Conservation (phyloP, 2,113 vertebrate genomes). For the Leptobrachium leishanense region DNA sequence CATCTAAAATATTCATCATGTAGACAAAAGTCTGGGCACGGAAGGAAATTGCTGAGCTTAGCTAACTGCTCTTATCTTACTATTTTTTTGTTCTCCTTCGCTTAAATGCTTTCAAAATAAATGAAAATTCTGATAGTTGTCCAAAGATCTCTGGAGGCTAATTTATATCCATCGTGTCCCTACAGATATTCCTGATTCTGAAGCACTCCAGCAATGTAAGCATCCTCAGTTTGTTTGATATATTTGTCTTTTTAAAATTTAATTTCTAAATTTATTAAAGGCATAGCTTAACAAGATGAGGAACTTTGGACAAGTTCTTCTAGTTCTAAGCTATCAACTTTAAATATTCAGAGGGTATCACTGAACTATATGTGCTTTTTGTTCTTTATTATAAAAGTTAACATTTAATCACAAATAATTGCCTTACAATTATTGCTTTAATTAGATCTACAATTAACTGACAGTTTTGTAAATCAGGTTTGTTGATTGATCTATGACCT, state of each 20-base stretch:
- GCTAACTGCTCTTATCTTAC: slow-evolving; percentile 45
- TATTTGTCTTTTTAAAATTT: not conserved
- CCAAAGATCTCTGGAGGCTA: slow-evolving; percentile 21
- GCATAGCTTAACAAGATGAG: too few species aligned
- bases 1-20: slow-evolving; percentile 68
- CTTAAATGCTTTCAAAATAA: slow-evolving; percentile 24
- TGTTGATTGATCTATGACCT: slow-evolving; percentile 45
- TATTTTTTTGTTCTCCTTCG: slow-evolving; percentile 41
- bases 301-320: too few species aligned
- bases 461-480: too few species aligned
- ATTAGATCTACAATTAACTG: too few species aligned
- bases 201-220: not conserved
- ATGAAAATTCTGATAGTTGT: slow-evolving; percentile 15
- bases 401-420: too few species aligned
- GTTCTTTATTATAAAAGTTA: too few species aligned
- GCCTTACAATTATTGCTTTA: too few species aligned
- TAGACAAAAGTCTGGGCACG: slow-evolving; percentile 54
- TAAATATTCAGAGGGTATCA: too few species aligned
- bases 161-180: not conserved
- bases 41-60: slow-evolving; percentile 53
- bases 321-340: too few species aligned
- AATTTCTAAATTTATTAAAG: too few species aligned
- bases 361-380: too few species aligned
- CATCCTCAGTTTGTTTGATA: not conserved
- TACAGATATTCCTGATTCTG: slow-evolving; percentile 6